These are phyloP conservation scores for Lonchura striata DNA, from an alignment of 2,113 vertebrate species.

Conservation along the genomic window DNA sequence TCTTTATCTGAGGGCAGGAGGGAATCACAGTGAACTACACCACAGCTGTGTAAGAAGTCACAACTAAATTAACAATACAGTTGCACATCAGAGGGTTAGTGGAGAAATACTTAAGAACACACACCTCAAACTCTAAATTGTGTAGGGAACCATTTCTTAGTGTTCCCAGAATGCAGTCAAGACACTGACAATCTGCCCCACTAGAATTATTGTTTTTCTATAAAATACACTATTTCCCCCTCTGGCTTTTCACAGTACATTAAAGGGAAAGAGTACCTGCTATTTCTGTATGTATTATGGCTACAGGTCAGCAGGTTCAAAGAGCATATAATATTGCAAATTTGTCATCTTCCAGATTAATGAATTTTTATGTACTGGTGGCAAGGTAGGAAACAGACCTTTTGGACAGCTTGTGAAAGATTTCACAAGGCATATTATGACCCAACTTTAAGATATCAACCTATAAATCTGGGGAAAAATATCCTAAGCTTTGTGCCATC, in stretches of 20 bases:
- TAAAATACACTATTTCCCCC: background rate
- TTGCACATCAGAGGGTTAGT: background rate
- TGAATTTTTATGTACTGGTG: background rate
- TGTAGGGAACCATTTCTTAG: background rate
- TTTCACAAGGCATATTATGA: background rate
- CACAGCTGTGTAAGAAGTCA: background rate
- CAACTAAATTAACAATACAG: background rate
- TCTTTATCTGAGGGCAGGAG: background rate
- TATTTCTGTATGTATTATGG: background rate
- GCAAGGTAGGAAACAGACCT: background rate
- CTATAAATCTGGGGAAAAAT: background rate
- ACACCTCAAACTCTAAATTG: background rate
- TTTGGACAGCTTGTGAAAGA: background rate
- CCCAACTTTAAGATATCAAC: background rate
- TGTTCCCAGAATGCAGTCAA: background rate
- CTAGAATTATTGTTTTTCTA: background rate
- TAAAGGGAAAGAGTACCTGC: background rate
- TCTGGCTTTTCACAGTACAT: background rate
- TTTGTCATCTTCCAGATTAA: background rate
- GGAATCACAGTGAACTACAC: background rate
- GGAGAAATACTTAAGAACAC: background rate
- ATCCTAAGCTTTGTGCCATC: background rate
- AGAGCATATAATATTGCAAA: background rate
- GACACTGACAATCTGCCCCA: background rate
- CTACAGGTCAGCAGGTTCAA: background rate